These are phyloP conservation scores for Palythoa grandis DNA, from an alignment of 92 coral and sea anemone genomes.

Conservation along the genomic window DNA sequence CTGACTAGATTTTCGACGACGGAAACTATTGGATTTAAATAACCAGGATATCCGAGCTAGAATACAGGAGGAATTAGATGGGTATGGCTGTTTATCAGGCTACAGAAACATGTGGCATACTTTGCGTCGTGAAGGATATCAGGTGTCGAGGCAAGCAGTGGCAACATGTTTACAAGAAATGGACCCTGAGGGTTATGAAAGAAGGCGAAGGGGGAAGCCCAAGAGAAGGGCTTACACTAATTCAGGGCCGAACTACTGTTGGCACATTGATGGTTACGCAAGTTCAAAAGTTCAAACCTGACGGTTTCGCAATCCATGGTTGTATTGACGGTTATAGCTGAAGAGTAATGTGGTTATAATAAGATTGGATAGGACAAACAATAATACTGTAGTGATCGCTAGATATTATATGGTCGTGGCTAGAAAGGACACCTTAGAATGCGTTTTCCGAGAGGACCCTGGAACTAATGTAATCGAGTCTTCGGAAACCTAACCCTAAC, in stretches of 20 bases:
- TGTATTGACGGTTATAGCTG: slow-evolving; percentile 47
- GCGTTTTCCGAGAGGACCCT: too few relatives aligned
- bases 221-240: background rate
- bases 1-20: slow-evolving; percentile 53
- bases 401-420: slow-evolving; percentile 43
- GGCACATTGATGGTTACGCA: background rate
- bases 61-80: slow-evolving; percentile 11
- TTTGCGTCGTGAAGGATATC: background rate
- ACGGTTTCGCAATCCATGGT: background rate
- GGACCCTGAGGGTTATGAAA: background rate
- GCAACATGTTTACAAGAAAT: background rate
- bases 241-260: background rate
- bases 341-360: slow-evolving; percentile 48
- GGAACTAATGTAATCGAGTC: too few relatives aligned
- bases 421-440: too few relatives aligned
- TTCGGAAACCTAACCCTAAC: too few relatives aligned
- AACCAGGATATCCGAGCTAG: slow-evolving; percentile 51
- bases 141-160: slow-evolving; percentile 3
- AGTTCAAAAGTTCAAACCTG: background rate
- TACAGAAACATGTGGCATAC: slow-evolving; percentile 9
- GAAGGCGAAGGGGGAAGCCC: background rate
- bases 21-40: slow-evolving; percentile 44
- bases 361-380: slow-evolving; percentile 41
- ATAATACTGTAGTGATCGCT: slow-evolving; percentile 22
- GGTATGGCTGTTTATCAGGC: slow-evolving; percentile 2